These are phyloP conservation scores for Agraylea sexmaculata DNA, from an alignment of 1,140 invertebrate species.

Conservation along the genomic window DNA sequence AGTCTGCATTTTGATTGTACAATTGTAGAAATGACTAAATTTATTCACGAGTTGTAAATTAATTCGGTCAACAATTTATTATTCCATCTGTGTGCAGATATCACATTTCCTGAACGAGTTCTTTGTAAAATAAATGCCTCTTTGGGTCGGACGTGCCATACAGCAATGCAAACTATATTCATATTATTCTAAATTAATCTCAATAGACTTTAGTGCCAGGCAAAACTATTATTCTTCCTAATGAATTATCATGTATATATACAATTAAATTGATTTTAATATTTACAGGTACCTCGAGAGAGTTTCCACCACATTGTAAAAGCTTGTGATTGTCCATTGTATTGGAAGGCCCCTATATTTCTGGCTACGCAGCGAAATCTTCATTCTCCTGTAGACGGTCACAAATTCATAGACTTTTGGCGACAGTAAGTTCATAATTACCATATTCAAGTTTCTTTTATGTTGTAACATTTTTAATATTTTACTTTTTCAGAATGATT, in stretches of 20 bases:
- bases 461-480: conserved; percentile 7
- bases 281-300: conserved; percentile 43
- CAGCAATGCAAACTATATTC: too few relatives aligned
- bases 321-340: conserved; percentile 74
- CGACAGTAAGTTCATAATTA: conserved; percentile 56
- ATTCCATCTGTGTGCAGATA: too few relatives aligned
- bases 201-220: too few relatives aligned
- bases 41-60: too few relatives aligned
- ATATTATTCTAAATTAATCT: too few relatives aligned
- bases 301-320: conserved; percentile 51
- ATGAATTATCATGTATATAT: background rate
- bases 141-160: too few relatives aligned
- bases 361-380: conserved; percentile 58
- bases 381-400: conserved; percentile 55
- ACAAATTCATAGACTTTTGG: conserved; percentile 82
- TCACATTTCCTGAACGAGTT: too few relatives aligned
- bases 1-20: too few relatives aligned
- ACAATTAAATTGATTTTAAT: conserved; percentile 11
- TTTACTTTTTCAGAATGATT: conserved; percentile 47
- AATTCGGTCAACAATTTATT: too few relatives aligned
- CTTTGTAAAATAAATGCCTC: too few relatives aligned
- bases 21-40: too few relatives aligned
- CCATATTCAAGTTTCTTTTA: conserved; percentile 4
- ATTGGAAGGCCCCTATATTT: conserved; percentile 92
- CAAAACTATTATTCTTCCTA: background rate